phyloP scores from a whole-genome alignment of 2,888 invertebrate genomes.

The Caenorhabditis wallacei region DNA sequence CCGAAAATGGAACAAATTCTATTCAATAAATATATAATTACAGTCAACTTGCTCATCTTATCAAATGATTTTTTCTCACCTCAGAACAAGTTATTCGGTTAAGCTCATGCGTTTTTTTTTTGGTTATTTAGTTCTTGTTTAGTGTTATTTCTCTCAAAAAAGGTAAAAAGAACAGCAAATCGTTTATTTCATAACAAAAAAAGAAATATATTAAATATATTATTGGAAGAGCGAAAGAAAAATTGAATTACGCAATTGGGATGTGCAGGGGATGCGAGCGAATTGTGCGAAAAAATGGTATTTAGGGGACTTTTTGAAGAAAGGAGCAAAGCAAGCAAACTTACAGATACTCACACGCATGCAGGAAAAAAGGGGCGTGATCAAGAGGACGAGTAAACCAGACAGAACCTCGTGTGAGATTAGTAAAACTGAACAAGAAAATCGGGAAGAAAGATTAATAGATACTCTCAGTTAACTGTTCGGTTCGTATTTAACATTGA shows the following conservation, averaged over 20 bases:
- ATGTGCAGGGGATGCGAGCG: conserved; percentile 18
- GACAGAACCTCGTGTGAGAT: conserved; percentile 47
- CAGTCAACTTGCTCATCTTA: conserved; percentile 17
- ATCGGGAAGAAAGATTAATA: conserved; percentile 12
- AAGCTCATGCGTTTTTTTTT: conserved; percentile 32
- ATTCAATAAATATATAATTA: conserved; percentile 52
- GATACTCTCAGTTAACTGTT: conserved; percentile 1
- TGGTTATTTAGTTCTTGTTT: conserved; percentile 14
- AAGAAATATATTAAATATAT: conserved; percentile 12
- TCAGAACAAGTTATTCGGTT: conserved; percentile 15
- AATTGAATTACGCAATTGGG: conserved; percentile 38
- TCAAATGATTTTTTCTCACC: conserved; percentile 11
- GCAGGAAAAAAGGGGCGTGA: conserved; percentile 5
- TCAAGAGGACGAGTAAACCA: conserved; percentile 18
- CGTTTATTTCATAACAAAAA: conserved; percentile 42
- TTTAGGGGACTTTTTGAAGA: background rate
- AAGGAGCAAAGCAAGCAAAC: conserved; percentile 14
- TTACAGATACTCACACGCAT: conserved; percentile 39
- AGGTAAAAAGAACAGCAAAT: conserved; percentile 41
- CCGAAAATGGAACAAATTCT: conserved; percentile 16
- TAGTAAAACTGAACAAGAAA: conserved; percentile 58
- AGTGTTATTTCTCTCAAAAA: background rate
- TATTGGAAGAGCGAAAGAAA: conserved; percentile 11
- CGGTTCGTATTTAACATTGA: conserved; percentile 33
- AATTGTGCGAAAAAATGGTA: conserved; percentile 12